Percentiles rank a stretch among this genome's conserved stretches.
Evolutionary conservation across 2,797 vertebrate genomes (phyloP).

Genomic region (Perodicticus potto): DNA sequence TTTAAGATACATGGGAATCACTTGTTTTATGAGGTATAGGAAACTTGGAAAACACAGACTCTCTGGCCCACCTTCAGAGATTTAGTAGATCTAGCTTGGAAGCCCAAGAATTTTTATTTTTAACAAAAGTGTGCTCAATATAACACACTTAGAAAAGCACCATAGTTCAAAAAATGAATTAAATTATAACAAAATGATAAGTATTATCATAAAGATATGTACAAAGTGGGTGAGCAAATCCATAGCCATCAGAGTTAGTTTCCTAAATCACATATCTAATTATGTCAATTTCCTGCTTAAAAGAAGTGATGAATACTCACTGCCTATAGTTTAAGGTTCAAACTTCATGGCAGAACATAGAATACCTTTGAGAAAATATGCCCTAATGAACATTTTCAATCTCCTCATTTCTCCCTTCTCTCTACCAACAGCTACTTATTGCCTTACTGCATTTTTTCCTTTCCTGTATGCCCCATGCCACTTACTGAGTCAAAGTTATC

Average conservation of each 20-base stretch:
- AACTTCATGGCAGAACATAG: background rate
- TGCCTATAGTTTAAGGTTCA: constrained; percentile 3
- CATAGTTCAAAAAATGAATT: constrained; percentile 1
- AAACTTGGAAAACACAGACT: constrained; percentile 39
- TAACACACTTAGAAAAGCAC: constrained; percentile 50
- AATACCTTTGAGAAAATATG: background rate
- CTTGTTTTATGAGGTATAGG: background rate
- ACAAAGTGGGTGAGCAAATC: background rate
- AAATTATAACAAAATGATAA: constrained; percentile 28
- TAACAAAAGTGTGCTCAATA: background rate
- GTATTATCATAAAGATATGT: constrained; percentile 47
- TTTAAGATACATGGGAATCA: constrained; percentile 43
- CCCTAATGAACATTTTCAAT: background rate
- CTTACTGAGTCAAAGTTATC: background rate
- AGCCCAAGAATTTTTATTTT: constrained; percentile 45
- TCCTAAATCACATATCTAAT: constrained; percentile 50
- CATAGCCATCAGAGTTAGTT: background rate
- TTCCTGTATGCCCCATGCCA: constrained; percentile 7
- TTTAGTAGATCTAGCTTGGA: background rate
- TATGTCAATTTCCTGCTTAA: constrained; percentile 51
- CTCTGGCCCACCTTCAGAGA: constrained; percentile 2
- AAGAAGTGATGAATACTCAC: constrained; percentile 6
- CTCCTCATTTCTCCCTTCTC: background rate
- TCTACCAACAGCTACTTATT: constrained; percentile 8
- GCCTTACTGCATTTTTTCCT: constrained; percentile 28